Conservation (phyloP, 2,797 vertebrate genomes). For the Limosa lapponica region DNA sequence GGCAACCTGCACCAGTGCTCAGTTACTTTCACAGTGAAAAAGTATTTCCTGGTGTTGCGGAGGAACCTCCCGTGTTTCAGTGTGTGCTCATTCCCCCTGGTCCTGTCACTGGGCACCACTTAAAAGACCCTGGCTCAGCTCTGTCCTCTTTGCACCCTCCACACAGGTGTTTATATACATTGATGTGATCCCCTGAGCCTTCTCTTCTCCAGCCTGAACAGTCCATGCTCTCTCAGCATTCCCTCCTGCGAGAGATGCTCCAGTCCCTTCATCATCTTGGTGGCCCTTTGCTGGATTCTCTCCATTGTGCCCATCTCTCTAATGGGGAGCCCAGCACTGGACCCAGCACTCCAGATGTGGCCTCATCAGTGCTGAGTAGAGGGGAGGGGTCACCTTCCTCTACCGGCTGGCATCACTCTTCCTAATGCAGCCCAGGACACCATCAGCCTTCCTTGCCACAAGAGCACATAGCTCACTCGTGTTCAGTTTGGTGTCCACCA, state of each 20-base stretch:
- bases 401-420: no score
- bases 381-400: no score
- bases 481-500: rapidly evolving
- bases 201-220: neutral
- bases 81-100: no score
- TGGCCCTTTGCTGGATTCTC: neutral
- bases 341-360: neutral
- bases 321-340: neutral
- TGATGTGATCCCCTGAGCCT: neutral
- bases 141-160: rapidly evolving
- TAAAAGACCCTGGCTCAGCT: neutral
- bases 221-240: neutral
- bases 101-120: neutral
- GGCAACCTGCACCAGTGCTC: neutral
- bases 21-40: neutral
- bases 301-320: rapidly evolving
- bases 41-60: neutral
- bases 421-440: rapidly evolving
- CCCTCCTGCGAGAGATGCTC: neutral
- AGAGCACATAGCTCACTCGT: rapidly evolving
- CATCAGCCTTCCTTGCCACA: rapidly evolving
- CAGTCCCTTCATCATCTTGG: no score
- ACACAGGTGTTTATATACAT: neutral
- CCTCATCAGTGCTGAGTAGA: neutral
- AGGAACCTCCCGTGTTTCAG: neutral